Percentiles rank a stretch among this genome's conserved stretches.
phyloP scores from a whole-genome alignment of 2,113 vertebrate species.

The Uria lomvia region DNA sequence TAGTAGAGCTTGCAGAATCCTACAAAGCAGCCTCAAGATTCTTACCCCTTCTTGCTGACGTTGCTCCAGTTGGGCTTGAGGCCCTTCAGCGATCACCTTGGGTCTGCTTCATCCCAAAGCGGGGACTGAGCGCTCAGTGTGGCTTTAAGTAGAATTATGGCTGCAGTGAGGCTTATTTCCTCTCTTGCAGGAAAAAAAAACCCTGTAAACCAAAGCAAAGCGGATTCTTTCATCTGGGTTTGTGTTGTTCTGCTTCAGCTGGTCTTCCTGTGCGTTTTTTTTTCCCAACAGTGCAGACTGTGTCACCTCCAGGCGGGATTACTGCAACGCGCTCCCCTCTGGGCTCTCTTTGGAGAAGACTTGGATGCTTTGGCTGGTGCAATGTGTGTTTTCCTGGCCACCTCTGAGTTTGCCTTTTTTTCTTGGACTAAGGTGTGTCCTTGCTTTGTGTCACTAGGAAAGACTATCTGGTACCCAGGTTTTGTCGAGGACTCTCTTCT shows the following conservation, averaged over 20 bases:
- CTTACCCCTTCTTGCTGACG: background rate
- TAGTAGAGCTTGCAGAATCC: background rate
- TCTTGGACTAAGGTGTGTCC: background rate
- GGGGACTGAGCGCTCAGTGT: background rate
- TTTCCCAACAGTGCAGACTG: background rate
- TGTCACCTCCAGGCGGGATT: background rate
- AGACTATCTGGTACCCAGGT: too few relatives aligned
- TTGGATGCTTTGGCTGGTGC: background rate
- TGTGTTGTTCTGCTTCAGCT: background rate
- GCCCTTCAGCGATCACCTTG: background rate
- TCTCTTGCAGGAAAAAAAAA: background rate
- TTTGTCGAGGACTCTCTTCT: background rate
- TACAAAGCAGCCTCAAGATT: background rate
- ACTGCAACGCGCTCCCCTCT: background rate
- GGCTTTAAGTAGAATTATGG: background rate
- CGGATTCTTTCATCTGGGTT: background rate
- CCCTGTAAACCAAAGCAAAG: background rate
- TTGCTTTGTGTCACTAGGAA: background rate
- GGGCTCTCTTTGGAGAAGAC: background rate
- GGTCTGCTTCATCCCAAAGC: background rate
- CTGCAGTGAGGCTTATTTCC: background rate
- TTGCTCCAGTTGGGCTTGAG: background rate
- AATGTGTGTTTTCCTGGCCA: background rate
- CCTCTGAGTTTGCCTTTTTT: background rate
- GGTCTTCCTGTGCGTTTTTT: background rate